Percentiles rank a stretch among this genome's conserved stretches.
phyloP scores from a whole-genome alignment of 1,140 invertebrate genomes.

The Drosophila repleta region DNA sequence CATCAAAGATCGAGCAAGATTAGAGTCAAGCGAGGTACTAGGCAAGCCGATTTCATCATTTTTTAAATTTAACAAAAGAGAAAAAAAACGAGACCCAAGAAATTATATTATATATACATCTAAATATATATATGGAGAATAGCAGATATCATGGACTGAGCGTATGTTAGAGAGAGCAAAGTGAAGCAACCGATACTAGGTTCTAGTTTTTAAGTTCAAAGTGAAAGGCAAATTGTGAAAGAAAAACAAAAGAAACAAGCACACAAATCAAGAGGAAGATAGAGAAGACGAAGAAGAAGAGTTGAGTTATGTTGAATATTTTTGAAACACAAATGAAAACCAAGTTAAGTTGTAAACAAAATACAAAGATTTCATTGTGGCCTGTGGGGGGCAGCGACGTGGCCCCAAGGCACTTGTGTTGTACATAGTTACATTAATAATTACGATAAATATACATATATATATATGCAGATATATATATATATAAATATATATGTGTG shows the following conservation, averaged over 20 bases:
- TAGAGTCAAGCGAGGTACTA: conserved; percentile 36
- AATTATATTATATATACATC: conserved; percentile 45
- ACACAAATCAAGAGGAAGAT: conserved; percentile 42
- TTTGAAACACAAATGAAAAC: conserved; percentile 59
- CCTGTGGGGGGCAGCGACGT: conserved; percentile 36
- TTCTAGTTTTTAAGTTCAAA: conserved; percentile 72
- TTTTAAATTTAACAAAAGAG: conserved; percentile 53
- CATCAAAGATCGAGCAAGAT: conserved; percentile 44
- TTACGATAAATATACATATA: conserved; percentile 74
- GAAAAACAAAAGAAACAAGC: conserved; percentile 54
- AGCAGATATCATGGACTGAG: conserved; percentile 78
- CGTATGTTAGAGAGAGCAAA: conserved; percentile 59
- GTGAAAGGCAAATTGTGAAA: conserved; percentile 57
- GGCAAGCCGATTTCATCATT: conserved; percentile 68
- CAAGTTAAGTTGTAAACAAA: conserved; percentile 72
- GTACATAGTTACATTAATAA: conserved; percentile 79
- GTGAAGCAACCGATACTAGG: conserved; percentile 67
- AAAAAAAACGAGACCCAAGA: conserved; percentile 13
- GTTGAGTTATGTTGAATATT: conserved; percentile 67
- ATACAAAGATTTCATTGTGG: conserved; percentile 75
- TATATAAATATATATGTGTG: conserved; percentile 26
- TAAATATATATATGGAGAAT: conserved; percentile 32
- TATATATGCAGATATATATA: conserved; percentile 59
- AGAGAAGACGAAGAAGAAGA: conserved; percentile 11
- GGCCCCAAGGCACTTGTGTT: conserved; percentile 53